These are phyloP conservation scores for Apamea crenata DNA, from an alignment of 2,888 invertebrate species.

Conservation along the genomic window DNA sequence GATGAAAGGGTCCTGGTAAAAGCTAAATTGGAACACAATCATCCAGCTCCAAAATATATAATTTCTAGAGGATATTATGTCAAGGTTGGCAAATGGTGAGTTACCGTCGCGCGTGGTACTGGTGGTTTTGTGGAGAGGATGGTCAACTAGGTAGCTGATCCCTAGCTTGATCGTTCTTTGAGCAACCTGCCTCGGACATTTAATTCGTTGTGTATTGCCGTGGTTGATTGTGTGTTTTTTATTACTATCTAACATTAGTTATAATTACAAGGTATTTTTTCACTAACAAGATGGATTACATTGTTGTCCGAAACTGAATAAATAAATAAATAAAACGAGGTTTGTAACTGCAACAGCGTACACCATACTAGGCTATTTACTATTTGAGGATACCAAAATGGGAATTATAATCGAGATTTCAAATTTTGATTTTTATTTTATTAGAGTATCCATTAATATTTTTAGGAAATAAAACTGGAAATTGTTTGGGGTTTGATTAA, in stretches of 20 bases:
- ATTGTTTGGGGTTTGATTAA: too few relatives aligned
- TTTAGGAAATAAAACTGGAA: background rate
- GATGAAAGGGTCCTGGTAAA: background rate
- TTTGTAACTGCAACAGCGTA: background rate
- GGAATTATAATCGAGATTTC: background rate
- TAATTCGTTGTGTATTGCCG: too few relatives aligned
- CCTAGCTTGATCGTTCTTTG: too few relatives aligned
- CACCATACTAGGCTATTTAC: background rate
- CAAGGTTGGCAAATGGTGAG: background rate
- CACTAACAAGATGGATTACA: too few relatives aligned
- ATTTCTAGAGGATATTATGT: slow-evolving; percentile 27
- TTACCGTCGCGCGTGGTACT: background rate
- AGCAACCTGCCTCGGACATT: too few relatives aligned
- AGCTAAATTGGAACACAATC: slow-evolving; percentile 23
- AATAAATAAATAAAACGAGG: too few relatives aligned
- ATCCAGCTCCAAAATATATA: slow-evolving; percentile 4
- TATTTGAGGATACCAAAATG: background rate
- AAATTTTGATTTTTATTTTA: background rate
- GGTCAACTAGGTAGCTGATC: too few relatives aligned
- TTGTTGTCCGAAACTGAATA: too few relatives aligned
- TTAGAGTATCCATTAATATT: background rate
- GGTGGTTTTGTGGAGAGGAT: too few relatives aligned
- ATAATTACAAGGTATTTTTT: too few relatives aligned
- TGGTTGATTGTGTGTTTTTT: too few relatives aligned
- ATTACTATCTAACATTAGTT: too few relatives aligned